Conservation (phyloP, 2,113 vertebrate genomes). For the Myocastor coypus region DNA sequence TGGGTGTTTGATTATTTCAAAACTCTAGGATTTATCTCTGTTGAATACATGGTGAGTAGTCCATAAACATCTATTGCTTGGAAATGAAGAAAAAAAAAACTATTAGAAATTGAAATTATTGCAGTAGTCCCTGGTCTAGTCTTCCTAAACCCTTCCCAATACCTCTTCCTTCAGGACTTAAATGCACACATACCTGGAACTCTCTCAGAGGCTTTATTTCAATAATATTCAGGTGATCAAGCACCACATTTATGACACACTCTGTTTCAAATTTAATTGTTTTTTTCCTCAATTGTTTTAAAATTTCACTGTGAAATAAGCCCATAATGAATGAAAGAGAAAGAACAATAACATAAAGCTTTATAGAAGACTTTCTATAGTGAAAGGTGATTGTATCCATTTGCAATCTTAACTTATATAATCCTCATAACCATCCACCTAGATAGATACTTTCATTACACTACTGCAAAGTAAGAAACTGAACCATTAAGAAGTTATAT, state of each 20-base stretch:
- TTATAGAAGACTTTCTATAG: not conserved
- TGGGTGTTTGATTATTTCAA: not conserved
- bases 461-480: not conserved
- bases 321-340: not conserved
- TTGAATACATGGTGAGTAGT: not conserved
- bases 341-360: not conserved
- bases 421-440: not conserved
- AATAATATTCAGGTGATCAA: not conserved
- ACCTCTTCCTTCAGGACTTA: not conserved
- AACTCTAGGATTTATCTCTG: not conserved
- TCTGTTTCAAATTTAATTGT: not conserved
- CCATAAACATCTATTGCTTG: not conserved
- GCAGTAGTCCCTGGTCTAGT: not conserved
- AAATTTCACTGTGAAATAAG: slow-evolving; percentile 2
- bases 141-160: not conserved
- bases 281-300: not conserved
- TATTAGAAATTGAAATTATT: not conserved
- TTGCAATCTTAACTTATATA: not conserved
- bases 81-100: not conserved
- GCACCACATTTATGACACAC: not conserved
- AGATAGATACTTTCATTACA: not conserved
- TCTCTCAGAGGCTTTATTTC: not conserved
- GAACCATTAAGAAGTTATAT: not conserved
- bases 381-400: not conserved
- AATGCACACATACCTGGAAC: not conserved